Percentiles rank a stretch among this genome's conserved stretches.
Evolutionary conservation across 2,888 invertebrate genomes (phyloP).

Genomic region (Limenitis camilla): DNA sequence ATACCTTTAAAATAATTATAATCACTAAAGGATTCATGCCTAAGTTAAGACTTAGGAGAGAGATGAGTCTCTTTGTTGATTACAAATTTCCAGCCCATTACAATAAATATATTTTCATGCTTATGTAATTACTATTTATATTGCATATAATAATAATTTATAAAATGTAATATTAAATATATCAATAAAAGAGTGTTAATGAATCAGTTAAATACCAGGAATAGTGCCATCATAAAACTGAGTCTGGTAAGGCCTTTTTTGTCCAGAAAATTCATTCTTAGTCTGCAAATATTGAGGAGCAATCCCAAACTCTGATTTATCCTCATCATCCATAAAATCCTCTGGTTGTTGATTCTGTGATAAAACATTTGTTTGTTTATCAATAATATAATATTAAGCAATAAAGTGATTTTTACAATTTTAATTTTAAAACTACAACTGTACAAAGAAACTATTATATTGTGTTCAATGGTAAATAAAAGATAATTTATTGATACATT

Average conservation of each 20-base stretch:
- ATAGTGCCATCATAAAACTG: slow-evolving; percentile 66
- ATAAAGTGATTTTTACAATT: too few species aligned
- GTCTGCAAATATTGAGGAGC: slow-evolving; percentile 91
- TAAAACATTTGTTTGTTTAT: neutral
- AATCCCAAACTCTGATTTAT: slow-evolving; percentile 94
- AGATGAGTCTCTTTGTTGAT: too few species aligned
- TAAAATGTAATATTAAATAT: neutral
- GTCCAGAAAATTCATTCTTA: slow-evolving; percentile 81
- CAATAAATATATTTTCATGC: too few species aligned
- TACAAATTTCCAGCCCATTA: too few species aligned
- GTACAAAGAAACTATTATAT: too few species aligned
- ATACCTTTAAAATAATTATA: slow-evolving; percentile 58
- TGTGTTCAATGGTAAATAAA: too few species aligned
- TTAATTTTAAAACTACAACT: too few species aligned
- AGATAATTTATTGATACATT: too few species aligned
- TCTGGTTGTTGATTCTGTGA: slow-evolving; percentile 81
- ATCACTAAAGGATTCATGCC: neutral
- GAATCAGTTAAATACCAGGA: slow-evolving; percentile 45
- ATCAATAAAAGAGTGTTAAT: neutral
- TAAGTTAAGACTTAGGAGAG: too few species aligned
- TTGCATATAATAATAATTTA: too few species aligned
- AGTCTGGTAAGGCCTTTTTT: slow-evolving; percentile 59
- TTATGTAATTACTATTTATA: too few species aligned
- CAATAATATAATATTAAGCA: neutral
- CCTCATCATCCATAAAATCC: slow-evolving; percentile 99